Percentiles rank a stretch among this genome's conserved stretches.
phyloP scores from a whole-genome alignment of 2,888 invertebrate species.

The Drepanosiphum platanoidis region DNA sequence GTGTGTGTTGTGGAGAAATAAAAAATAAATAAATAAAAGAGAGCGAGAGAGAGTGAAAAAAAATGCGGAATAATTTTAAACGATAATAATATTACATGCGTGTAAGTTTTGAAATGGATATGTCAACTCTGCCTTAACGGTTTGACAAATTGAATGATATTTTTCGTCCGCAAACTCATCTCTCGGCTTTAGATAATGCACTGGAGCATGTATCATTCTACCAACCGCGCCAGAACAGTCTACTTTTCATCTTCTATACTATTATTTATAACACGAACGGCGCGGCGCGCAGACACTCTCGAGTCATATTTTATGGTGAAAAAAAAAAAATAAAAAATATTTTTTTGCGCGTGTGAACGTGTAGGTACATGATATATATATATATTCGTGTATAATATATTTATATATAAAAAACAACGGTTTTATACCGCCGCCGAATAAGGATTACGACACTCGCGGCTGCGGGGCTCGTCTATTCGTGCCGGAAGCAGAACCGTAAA shows the following conservation, averaged over 20 bases:
- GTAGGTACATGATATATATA: too few relatives aligned
- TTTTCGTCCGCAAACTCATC: constrained; percentile 40
- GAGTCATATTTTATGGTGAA: constrained; percentile 9
- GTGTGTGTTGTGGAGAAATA: not conserved
- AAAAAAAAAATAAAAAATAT: not conserved
- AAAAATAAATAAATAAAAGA: not conserved
- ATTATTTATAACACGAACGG: not conserved
- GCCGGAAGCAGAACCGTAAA: too few relatives aligned
- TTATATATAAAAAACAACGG: too few relatives aligned
- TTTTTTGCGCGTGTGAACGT: not conserved
- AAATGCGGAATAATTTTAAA: constrained; percentile 53
- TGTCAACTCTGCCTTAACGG: constrained; percentile 54
- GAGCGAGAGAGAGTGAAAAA: not conserved
- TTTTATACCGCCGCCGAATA: too few relatives aligned
- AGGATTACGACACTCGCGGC: too few relatives aligned
- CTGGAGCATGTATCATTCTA: constrained; percentile 46
- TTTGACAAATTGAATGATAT: constrained; percentile 59
- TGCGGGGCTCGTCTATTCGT: not conserved
- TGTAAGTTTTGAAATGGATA: constrained; percentile 58
- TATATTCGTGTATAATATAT: not conserved
- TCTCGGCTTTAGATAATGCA: constrained; percentile 56
- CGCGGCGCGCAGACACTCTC: not conserved
- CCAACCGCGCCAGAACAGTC: constrained; percentile 17
- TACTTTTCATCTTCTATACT: constrained; percentile 17
- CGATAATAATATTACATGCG: constrained; percentile 48